Conservation (phyloP, 2,113 vertebrate genomes). For the Cairina moschata region DNA sequence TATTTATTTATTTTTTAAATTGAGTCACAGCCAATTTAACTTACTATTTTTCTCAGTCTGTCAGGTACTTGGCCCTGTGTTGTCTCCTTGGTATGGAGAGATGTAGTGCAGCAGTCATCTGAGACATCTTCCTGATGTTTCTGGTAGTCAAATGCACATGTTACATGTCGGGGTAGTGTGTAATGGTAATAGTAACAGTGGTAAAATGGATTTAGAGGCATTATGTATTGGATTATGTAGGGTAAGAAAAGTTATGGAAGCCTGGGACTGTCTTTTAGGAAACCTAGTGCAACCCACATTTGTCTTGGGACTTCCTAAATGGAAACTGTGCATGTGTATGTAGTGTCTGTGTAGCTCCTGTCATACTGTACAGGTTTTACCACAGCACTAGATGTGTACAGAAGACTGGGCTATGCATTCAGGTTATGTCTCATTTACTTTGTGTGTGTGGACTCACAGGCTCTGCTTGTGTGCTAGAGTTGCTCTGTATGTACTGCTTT, state of each 20-base stretch:
- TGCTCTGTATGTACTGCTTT: background rate
- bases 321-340: background rate
- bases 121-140: background rate
- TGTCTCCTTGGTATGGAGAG: background rate
- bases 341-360: background rate
- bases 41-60: background rate
- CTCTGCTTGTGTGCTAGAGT: background rate
- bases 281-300: background rate
- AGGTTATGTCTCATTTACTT: background rate
- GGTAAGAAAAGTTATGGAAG: background rate
- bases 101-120: background rate
- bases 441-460: background rate
- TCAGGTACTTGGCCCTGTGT: background rate
- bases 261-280: background rate
- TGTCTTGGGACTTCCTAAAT: background rate
- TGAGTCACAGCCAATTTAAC: background rate
- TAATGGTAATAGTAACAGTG: background rate
- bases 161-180: background rate
- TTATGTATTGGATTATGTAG: background rate
- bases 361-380: background rate
- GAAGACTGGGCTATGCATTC: accelerated
- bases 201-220: background rate
- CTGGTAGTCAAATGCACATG: background rate
- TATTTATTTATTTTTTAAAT: background rate
- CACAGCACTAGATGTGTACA: background rate